phyloP scores from a whole-genome alignment of 23 tunicate species.

The Phallusia fumigata region DNA sequence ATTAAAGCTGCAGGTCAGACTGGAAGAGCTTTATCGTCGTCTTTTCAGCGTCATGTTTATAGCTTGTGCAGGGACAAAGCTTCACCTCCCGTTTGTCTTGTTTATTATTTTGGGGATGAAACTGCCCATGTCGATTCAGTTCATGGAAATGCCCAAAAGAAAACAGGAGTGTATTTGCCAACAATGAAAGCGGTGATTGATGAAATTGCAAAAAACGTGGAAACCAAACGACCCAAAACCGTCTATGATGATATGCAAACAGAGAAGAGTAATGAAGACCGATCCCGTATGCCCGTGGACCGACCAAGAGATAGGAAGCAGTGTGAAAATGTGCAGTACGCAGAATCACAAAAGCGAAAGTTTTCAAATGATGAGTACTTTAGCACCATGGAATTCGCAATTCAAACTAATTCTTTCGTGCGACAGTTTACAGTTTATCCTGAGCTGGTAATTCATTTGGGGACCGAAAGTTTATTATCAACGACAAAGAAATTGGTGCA shows the following conservation, averaged over 20 bases:
- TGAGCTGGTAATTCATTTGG: neutral
- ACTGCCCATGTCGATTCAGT: neutral
- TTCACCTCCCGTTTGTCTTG: neutral
- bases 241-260: neutral
- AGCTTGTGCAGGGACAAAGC: neutral
- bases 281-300: neutral
- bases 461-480: neutral
- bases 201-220: neutral
- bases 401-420: neutral
- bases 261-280: neutral
- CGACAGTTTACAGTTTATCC: neutral
- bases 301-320: slow-evolving; percentile 22
- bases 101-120: neutral
- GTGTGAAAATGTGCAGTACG: slow-evolving; percentile 3
- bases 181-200: neutral
- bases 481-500: neutral
- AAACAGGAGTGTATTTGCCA: neutral
- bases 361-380: neutral
- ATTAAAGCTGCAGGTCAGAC: neutral
- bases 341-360: neutral
- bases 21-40: neutral
- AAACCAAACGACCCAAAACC: neutral
- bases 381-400: slow-evolving; percentile 5
- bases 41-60: slow-evolving; percentile 8
- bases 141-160: neutral